Evolutionary conservation across 2,888 invertebrate genomes (phyloP), one percentile per base, ranked within the genome.

Genomic region (Hemaris fuciformis): DNA sequence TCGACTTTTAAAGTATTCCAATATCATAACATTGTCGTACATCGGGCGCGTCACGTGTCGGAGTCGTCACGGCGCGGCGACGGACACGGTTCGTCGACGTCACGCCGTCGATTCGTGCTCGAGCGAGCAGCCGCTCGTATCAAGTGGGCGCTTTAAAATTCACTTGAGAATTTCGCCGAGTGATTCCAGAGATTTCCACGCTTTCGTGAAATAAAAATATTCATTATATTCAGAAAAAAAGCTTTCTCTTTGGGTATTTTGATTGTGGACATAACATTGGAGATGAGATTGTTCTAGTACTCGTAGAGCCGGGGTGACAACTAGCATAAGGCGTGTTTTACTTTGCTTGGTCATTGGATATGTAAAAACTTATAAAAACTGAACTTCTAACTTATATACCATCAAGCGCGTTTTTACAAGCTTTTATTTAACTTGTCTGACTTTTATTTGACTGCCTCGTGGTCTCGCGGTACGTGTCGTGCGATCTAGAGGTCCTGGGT

Each of bases 151-250:
- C 53, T 53, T 53, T 53, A 53, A 53, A 53, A 53, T 53, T 53
- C 53, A 53, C 53, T 53, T 53, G 53, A 53, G 31, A 31, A 53
- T 53, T 53, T 53, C 53, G 27, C 53, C 27, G 53, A 53, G 53
- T 53, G 27, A 53, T 53, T 53, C 31, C 53, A 31, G 53, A 18
- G 53, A 53, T 53, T 53, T 53, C 27, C 31, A 53, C 27, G 53
- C 53, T 31, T 53, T 31, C 15, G 27, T 48, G 7, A 53, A 53
- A 46, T 31, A 31, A 31, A 53, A 53, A 53, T 53, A 53, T 53
- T 53, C 53, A 18, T 38, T 38, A 10, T 38, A 13, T 38, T 38
- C 38, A n/a, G 38, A 38, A 38, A 38, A 38, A 38, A n/a, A 27
- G 8, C 27, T 27, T 27, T 7, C 27, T 6, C 13, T 38, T n/a